These are phyloP conservation scores for Prosapia bicincta DNA, from an alignment of 2,888 invertebrate species.

Conservation along the genomic window DNA sequence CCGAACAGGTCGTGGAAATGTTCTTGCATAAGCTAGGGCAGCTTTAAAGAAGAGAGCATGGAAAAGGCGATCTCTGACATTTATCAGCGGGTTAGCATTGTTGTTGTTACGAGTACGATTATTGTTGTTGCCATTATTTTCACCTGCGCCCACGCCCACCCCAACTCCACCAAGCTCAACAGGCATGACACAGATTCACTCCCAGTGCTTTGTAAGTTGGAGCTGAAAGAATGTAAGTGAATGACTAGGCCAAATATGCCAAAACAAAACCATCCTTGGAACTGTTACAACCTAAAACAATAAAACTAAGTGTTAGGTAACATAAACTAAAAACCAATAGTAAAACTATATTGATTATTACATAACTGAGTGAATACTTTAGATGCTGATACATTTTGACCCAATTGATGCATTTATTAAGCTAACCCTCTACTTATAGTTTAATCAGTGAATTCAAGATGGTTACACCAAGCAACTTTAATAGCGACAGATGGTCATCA, in stretches of 20 bases:
- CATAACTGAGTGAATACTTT: too few relatives aligned
- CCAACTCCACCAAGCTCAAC: slow-evolving; percentile 23
- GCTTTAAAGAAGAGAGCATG: slow-evolving; percentile 93
- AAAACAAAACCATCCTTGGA: not conserved
- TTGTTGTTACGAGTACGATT: slow-evolving; percentile 23
- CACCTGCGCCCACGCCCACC: slow-evolving; percentile 12
- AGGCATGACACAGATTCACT: slow-evolving; percentile 13
- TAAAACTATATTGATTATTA: too few relatives aligned
- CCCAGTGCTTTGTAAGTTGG: not conserved
- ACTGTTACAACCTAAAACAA: not conserved
- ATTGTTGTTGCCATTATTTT: slow-evolving; percentile 25
- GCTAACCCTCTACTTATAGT: too few relatives aligned
- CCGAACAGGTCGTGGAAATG: slow-evolving; percentile 79
- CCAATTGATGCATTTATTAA: too few relatives aligned
- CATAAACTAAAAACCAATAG: too few relatives aligned
- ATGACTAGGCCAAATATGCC: not conserved
- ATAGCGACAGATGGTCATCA: too few relatives aligned
- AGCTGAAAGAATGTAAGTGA: not conserved
- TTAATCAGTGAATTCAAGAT: too few relatives aligned
- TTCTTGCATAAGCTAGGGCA: slow-evolving; percentile 86
- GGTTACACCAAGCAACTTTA: too few relatives aligned
- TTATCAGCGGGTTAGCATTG: slow-evolving; percentile 65
- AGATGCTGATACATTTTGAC: too few relatives aligned
- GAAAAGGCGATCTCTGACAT: slow-evolving; percentile 87
- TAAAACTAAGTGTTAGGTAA: too few relatives aligned